Evolutionary conservation across 2,797 vertebrate species (phyloP).

Genomic region (Podarcis siculus): DNA sequence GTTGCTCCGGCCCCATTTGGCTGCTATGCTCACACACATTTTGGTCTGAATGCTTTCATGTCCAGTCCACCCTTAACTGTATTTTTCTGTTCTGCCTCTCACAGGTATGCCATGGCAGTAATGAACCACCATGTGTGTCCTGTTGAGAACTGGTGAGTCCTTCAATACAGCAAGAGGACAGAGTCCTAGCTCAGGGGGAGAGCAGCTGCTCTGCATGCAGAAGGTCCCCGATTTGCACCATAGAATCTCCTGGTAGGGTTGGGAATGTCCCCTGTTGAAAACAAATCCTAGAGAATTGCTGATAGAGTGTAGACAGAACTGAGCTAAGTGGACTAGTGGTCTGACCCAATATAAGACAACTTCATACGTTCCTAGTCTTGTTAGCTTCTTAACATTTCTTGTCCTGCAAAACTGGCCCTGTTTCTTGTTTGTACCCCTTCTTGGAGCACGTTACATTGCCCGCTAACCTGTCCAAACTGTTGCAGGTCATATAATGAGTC

Average conservation of each 20-base stretch:
- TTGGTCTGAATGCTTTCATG: not conserved
- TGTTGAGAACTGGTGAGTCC: slow-evolving; percentile 90
- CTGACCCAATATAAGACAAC: too few relatives aligned
- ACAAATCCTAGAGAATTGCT: too few relatives aligned
- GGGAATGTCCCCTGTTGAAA: too few relatives aligned
- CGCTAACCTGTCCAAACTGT: not conserved
- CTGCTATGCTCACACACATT: not conserved
- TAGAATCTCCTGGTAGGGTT: too few relatives aligned
- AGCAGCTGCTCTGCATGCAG: too few relatives aligned
- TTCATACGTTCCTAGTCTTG: too few relatives aligned
- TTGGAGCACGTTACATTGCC: not conserved
- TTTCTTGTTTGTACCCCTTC: not conserved
- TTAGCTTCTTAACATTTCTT: too few relatives aligned
- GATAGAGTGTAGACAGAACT: too few relatives aligned
- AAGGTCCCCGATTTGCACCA: too few relatives aligned
- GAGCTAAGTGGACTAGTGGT: too few relatives aligned
- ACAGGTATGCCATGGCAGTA: slow-evolving; percentile 93
- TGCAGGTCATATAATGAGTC: slow-evolving; percentile 91
- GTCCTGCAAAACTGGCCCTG: too few relatives aligned
- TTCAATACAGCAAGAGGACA: accelerated
- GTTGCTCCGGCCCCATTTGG: not conserved
- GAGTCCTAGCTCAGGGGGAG: not conserved
- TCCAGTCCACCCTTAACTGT: not conserved
- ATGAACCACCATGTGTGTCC: slow-evolving; percentile 96
- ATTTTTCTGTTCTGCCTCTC: slow-evolving; percentile 27